Evolutionary conservation across 2,113 vertebrate species (phyloP).

Genomic region (Bucco capensis): DNA sequence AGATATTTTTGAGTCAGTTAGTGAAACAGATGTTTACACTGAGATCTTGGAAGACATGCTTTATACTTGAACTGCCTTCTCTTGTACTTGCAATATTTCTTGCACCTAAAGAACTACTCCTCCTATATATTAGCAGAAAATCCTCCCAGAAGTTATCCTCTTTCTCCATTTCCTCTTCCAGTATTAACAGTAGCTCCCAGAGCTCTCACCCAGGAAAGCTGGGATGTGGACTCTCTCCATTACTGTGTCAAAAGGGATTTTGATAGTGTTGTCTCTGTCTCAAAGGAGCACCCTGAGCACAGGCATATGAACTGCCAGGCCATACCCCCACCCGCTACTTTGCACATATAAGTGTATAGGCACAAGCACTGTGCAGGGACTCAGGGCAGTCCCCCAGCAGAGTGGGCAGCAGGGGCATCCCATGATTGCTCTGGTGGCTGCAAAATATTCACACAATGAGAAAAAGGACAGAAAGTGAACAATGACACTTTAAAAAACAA

Average conservation of each 20-base stretch:
- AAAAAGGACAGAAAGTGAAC: background rate
- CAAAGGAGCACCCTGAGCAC: background rate
- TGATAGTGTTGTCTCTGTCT: background rate
- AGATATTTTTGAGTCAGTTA: background rate
- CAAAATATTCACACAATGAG: background rate
- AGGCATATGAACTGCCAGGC: background rate
- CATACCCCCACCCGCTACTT: rapidly evolving
- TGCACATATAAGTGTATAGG: rapidly evolving
- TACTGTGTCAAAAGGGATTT: background rate
- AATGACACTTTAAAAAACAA: too few species aligned
- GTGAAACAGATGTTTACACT: background rate
- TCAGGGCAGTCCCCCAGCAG: background rate
- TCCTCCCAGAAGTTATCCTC: rapidly evolving
- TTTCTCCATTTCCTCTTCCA: background rate
- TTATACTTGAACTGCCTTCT: background rate
- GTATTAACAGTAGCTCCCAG: background rate
- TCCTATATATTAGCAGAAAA: background rate
- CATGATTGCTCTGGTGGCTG: background rate
- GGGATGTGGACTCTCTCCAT: background rate
- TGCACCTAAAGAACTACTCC: background rate
- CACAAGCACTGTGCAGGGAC: background rate
- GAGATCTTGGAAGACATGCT: background rate
- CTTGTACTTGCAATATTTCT: background rate
- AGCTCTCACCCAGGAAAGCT: background rate
- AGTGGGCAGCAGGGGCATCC: rapidly evolving